Conservation (phyloP, 2,888 invertebrate species). For the Acrobasis repandana region DNA sequence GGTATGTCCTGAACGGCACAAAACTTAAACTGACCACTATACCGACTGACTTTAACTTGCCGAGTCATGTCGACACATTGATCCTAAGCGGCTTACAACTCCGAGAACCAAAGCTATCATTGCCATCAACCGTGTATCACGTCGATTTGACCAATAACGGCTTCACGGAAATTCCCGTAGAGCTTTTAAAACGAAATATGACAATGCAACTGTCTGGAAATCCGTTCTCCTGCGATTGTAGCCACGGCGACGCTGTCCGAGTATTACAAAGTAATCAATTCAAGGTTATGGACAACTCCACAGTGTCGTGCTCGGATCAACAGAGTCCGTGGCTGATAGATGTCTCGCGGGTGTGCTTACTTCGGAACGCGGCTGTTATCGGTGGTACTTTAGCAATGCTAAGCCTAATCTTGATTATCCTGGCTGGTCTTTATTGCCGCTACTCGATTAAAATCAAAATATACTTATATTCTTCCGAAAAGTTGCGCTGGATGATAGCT, state of each 20-base stretch:
- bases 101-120: background rate
- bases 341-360: conserved; percentile 37
- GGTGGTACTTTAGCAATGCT: conserved; percentile 32
- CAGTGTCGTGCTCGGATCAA: conserved; percentile 34
- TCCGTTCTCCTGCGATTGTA: background rate
- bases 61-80: background rate
- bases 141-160: background rate
- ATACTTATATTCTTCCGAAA: conserved; percentile 33
- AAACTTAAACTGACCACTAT: background rate
- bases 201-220: background rate
- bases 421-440: conserved; percentile 27
- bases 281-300: conserved; percentile 31
- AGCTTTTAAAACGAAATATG: background rate
- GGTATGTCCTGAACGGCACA: background rate
- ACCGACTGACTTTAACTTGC: background rate
- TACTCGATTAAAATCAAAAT: conserved; percentile 38
- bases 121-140: background rate
- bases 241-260: background rate
- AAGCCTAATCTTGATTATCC: conserved; percentile 19
- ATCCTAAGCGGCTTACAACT: background rate
- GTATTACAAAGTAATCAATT: conserved; percentile 4
- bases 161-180: background rate
- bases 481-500: conserved; percentile 30
- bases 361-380: conserved; percentile 26
- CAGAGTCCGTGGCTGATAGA: conserved; percentile 26